A percentile compares a stretch with the other conserved stretches of the same genome.
phyloP scores from a whole-genome alignment of 1,140 invertebrate genomes.

The Drosophila saltans region DNA sequence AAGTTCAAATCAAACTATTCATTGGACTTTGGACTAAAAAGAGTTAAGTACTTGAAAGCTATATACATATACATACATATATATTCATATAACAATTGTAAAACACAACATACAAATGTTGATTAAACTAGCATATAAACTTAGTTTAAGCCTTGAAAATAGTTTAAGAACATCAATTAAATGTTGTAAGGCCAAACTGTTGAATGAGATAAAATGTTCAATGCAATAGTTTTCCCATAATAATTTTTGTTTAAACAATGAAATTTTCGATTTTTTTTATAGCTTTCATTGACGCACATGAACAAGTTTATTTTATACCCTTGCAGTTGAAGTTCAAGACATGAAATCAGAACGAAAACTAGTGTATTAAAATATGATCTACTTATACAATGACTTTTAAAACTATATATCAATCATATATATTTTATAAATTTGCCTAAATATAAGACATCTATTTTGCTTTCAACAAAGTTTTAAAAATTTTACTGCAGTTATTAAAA shows the following conservation, averaged over 20 bases:
- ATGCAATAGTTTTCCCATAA: not conserved
- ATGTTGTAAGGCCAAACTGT: conserved; percentile 6
- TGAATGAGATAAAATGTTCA: not conserved
- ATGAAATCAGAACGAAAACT: too few relatives aligned
- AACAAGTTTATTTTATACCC: too few relatives aligned
- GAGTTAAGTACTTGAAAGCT: not conserved
- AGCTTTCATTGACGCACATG: too few relatives aligned
- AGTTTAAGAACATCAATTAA: not conserved
- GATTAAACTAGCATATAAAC: not conserved
- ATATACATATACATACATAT: not conserved
- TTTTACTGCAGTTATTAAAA: too few relatives aligned
- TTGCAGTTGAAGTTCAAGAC: too few relatives aligned
- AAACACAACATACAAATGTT: not conserved
- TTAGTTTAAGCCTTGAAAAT: not conserved
- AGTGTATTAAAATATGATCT: too few relatives aligned
- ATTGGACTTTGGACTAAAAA: not conserved
- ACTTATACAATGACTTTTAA: too few relatives aligned
- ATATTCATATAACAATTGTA: not conserved
- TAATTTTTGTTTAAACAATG: not conserved
- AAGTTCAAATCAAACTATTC: conserved; percentile 7
- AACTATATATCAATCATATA: too few relatives aligned
- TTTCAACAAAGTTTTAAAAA: too few relatives aligned
- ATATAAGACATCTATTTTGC: too few relatives aligned
- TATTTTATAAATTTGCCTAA: too few relatives aligned
- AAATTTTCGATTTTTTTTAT: too few relatives aligned